phyloP scores from a whole-genome alignment of 2,888 invertebrate species.

The Perizoma affinitatum region DNA sequence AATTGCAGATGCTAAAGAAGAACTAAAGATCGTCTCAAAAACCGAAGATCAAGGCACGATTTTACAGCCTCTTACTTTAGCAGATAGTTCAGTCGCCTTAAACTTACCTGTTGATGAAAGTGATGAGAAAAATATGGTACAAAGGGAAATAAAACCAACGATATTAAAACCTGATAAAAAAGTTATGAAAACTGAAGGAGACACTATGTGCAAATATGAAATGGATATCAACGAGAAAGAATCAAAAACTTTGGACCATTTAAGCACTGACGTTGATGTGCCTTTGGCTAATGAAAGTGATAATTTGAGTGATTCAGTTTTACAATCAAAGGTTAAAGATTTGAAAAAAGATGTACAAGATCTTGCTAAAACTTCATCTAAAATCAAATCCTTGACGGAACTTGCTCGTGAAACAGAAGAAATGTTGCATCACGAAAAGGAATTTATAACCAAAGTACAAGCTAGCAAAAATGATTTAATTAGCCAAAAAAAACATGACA shows the following conservation, averaged over 20 bases:
- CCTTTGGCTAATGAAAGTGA: slow-evolving; percentile 7
- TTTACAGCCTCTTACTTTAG: slow-evolving; percentile 11
- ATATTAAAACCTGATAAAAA: background rate
- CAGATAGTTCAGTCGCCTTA: slow-evolving; percentile 2
- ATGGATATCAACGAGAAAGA: slow-evolving; percentile 51
- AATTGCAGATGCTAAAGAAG: slow-evolving; percentile 38
- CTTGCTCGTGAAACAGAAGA: slow-evolving; percentile 49
- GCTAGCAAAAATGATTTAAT: slow-evolving; percentile 31
- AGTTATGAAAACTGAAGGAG: background rate
- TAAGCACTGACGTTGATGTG: background rate
- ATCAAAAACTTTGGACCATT: slow-evolving; percentile 7
- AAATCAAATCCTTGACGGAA: slow-evolving; percentile 39
- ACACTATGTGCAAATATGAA: slow-evolving; percentile 35
- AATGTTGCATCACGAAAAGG: slow-evolving; percentile 49
- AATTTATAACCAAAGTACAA: slow-evolving; percentile 40
- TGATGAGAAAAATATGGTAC: slow-evolving; percentile 7
- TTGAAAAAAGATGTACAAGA: slow-evolving; percentile 35
- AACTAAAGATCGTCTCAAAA: slow-evolving; percentile 43
- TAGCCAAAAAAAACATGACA: slow-evolving; percentile 35
- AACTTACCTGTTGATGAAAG: background rate
- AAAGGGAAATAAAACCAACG: background rate
- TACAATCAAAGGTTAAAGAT: slow-evolving; percentile 19
- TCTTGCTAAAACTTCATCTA: slow-evolving; percentile 31
- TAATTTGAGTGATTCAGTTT: slow-evolving; percentile 4
- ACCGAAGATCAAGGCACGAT: slow-evolving; percentile 2